Conservation (phyloP, 2,888 invertebrate species). For the Allacma fusca region DNA sequence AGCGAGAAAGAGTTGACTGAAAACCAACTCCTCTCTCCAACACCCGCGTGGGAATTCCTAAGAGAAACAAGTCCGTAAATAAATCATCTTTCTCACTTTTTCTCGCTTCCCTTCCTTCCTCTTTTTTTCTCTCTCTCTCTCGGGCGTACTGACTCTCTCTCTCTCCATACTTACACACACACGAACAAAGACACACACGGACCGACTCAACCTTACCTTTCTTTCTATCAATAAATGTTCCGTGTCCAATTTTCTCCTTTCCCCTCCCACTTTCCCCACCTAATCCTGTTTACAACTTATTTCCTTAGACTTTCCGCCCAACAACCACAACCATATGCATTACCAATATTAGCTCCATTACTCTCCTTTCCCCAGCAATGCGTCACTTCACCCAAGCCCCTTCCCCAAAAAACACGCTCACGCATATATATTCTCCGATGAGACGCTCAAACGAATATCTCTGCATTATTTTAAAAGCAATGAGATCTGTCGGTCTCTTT, state of each 20-base stretch:
- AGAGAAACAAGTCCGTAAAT: slow-evolving; percentile 40
- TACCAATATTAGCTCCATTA: neutral
- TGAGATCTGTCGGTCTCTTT: too few relatives aligned
- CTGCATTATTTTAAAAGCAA: too few relatives aligned
- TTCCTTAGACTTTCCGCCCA: slow-evolving; percentile 21
- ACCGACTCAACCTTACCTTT: neutral
- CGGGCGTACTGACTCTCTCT: slow-evolving; percentile 5
- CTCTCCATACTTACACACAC: neutral
- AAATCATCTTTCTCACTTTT: slow-evolving; percentile 37
- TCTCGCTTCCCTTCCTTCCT: neutral
- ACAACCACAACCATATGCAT: neutral
- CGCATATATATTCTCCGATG: too few relatives aligned
- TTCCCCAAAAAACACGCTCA: neutral
- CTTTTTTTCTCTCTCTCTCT: slow-evolving; percentile 5
- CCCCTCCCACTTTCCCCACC: slow-evolving; percentile 3
- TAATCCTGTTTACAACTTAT: slow-evolving; percentile 27
- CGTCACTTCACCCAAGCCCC: slow-evolving; percentile 2
- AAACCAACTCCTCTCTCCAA: slow-evolving; percentile 25
- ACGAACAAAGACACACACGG: neutral
- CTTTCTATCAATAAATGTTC: slow-evolving; percentile 39
- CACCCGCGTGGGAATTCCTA: slow-evolving; percentile 41
- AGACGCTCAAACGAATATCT: too few relatives aligned
- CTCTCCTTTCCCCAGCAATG: slow-evolving; percentile 28
- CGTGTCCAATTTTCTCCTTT: slow-evolving; percentile 35
- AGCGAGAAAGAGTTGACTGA: slow-evolving; percentile 4